Conservation (phyloP, 2,797 vertebrate genomes). For the Pagetopsis macropterus region DNA sequence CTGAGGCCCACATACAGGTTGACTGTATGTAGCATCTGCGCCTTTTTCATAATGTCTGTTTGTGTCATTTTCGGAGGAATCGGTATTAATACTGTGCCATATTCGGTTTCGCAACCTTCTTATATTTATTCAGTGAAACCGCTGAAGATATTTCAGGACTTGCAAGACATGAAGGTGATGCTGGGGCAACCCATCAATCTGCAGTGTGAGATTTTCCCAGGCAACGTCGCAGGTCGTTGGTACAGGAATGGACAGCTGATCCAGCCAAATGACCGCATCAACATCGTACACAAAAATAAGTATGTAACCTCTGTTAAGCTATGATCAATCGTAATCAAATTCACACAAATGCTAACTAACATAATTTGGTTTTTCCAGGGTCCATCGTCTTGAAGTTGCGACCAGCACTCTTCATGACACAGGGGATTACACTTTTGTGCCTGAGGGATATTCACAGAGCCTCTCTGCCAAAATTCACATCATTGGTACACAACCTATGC, state of each 20-base stretch:
- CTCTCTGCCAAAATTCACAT: conserved; percentile 92
- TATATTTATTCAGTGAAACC: conserved; percentile 87
- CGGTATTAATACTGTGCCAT: background rate
- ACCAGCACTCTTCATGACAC: conserved; percentile 88
- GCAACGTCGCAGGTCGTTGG: conserved; percentile 93
- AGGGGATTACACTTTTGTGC: conserved; percentile 95
- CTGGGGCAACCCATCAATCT: conserved; percentile 93
- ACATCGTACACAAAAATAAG: conserved; percentile 92
- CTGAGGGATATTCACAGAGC: conserved; percentile 91
- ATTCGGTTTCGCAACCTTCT: background rate
- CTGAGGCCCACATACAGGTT: conserved; percentile 88
- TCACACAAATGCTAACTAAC: background rate
- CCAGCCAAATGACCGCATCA: conserved; percentile 90
- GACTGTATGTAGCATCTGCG: conserved; percentile 84
- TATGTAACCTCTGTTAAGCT: conserved; percentile 54
- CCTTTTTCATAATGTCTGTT: background rate
- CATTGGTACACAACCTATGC: conserved; percentile 84
- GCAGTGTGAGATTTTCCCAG: conserved; percentile 94
- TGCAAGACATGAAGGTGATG: conserved; percentile 88
- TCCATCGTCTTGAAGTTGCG: conserved; percentile 90
- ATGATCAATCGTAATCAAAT: background rate
- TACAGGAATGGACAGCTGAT: conserved; percentile 95
- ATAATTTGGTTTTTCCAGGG: conserved; percentile 76
- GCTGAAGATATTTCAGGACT: conserved; percentile 90
- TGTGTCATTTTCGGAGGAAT: background rate